Base-by-base conservation (phyloP, 2,888 invertebrate genomes). In the Amblyjoppa proteus region DNA sequence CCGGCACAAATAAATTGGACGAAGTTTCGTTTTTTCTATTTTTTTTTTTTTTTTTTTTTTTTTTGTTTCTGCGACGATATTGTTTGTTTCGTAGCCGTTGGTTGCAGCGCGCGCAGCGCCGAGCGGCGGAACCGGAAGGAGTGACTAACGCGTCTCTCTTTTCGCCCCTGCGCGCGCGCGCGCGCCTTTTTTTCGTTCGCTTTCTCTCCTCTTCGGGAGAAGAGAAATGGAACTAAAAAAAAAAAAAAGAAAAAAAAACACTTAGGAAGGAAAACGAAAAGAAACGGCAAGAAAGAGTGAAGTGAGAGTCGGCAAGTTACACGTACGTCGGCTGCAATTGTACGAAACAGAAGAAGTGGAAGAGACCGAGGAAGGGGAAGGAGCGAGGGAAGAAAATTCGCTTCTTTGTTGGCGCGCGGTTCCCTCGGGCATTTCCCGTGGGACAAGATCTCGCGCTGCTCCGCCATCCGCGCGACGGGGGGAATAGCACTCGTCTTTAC, bases 391-490 rank as follows among this genome's bases (percentile, higher is more conserved):
- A 75, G 79, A 79, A 83, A 70, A 69, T 76, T 69, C 75, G 69
- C 75, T 75, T 76, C 20, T 80, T 76, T 51, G 74, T 31, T 56
- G 49, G 41, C 53, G 28, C 78, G 68, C 61, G 79, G 83, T 83
- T 77, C 68, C 79, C 66, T 83, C 78, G 25, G 79, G 85, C 88
- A 87, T 88, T 88, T 89, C 90, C 88, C 89, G 64, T 53, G 87
- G 87, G 87, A 90, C 80, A 69, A 80, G 70, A 70, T 84, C 75
- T 71, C 75, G 61, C 83, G 61, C 75, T 83, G 70, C 69, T 75
- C 41, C 64, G n/a, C 69, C 11, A 38, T 45, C 31, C 49, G 25
- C 49, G 25, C 49, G 16, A 20, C 16, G 38, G 25, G 68, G 38
- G 41, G 41, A 68, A 68, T 68, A 68, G 31, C 64, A 64, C 64